Base-by-base conservation (phyloP, 2,888 invertebrate genomes). In the Drosophila quinaria region DNA sequence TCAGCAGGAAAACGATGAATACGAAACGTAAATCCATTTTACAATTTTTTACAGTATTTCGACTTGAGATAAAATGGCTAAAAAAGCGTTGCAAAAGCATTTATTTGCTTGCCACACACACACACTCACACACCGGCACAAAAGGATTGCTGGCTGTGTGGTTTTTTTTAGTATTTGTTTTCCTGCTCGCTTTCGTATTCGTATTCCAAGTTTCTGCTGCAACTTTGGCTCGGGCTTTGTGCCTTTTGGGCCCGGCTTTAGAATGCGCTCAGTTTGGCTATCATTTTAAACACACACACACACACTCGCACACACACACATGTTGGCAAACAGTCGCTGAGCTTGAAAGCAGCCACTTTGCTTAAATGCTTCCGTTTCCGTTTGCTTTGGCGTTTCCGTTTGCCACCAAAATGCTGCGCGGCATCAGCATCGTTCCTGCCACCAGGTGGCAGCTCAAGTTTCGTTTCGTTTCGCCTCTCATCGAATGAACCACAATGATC, bases 1-100 rank as follows among this genome's bases (percentile, higher is more conserved):
- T 91, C 78, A 91, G 86, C 80, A 91, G 85, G 76, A 91, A 89
- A 74, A 91, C 86, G 85, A 91, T 91, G 88, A 91, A 87, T 78
- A 91, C 81, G 84, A 91, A 88, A 75, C 91, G 87, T 85, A 91
- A 83, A 90, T 91, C 91, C 91, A 91, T 91, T 84, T 89, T 86
- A 83, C 81, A 85, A 80, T 87, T 81, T 82, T 81, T 81, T 80
- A 89, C 87, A 84, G 78, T 76, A 80, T 77, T 86, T 84, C 78
- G 90, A 74, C 82, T 82, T 74, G 74, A 82, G 82, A 87, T 85
- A 77, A 87, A 87, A 82, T 85, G 89, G 86, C 80, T 78, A 80
- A 90, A 87, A 80, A 90, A 81, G 74, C 87, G 87, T 74, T 80
- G 85, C 72, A 82, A 74, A 62, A 89, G 74, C 91, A 87, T 90